phyloP scores from a whole-genome alignment of 2,113 vertebrate species.

The Sander vitreus region DNA sequence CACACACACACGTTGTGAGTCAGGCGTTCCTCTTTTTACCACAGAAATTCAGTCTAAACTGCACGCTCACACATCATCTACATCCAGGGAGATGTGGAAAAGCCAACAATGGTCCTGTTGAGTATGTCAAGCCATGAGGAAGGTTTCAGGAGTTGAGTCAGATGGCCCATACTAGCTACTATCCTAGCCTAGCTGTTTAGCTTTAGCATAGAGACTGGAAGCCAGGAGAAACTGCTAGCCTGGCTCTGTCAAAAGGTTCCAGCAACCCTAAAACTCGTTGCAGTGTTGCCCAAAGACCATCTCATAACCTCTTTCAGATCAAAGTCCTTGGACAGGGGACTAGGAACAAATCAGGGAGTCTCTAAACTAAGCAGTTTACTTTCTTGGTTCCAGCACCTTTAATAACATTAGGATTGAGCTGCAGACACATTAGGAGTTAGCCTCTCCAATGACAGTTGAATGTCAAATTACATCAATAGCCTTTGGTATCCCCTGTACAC shows the following conservation, averaged over 20 bases:
- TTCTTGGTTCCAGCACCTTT: slow-evolving; percentile 49
- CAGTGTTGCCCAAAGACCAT: background rate
- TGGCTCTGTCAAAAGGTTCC: background rate
- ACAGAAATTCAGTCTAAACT: slow-evolving; percentile 63
- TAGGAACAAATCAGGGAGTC: slow-evolving; percentile 13
- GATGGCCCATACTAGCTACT: slow-evolving; percentile 44
- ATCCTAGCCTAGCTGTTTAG: slow-evolving; percentile 8
- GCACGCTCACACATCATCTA: slow-evolving; percentile 34
- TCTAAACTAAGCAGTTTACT: slow-evolving; percentile 23
- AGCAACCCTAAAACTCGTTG: background rate
- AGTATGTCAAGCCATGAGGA: slow-evolving; percentile 47
- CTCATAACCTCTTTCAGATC: background rate
- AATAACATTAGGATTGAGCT: slow-evolving; percentile 56
- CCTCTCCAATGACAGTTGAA: slow-evolving; percentile 74
- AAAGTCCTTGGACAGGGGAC: background rate
- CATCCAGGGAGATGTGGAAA: slow-evolving; percentile 57
- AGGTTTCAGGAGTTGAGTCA: slow-evolving; percentile 51
- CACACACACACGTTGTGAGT: slow-evolving; percentile 56
- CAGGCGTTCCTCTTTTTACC: slow-evolving; percentile 59
- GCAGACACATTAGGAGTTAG: slow-evolving; percentile 49
- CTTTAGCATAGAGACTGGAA: background rate
- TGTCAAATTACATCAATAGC: slow-evolving; percentile 74
- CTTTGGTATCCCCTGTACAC: slow-evolving; percentile 19
- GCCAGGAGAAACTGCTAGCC: background rate
- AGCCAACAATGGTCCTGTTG: slow-evolving; percentile 63